Evolutionary conservation across 2,113 vertebrate genomes (phyloP).

Genomic region (Willisornis vidua): DNA sequence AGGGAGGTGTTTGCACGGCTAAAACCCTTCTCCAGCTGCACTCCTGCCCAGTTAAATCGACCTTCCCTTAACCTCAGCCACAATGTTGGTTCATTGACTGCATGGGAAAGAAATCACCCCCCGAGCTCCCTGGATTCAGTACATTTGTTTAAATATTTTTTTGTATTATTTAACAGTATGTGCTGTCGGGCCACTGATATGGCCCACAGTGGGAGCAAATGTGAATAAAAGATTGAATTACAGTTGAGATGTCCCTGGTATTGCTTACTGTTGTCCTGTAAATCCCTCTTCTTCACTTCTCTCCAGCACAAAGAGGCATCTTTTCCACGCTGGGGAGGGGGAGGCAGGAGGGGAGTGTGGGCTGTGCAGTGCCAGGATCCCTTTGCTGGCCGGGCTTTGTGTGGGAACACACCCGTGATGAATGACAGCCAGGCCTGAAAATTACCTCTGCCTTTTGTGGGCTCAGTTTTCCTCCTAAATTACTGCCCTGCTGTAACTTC

Average conservation of each 20-base stretch:
- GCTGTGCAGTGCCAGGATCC: neutral
- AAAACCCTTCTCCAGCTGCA: neutral
- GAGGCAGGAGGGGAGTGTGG: neutral
- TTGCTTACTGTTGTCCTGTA: constrained; percentile 22
- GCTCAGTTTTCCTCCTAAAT: constrained; percentile 48
- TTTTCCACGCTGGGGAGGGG: neutral
- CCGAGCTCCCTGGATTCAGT: neutral
- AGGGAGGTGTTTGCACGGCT: neutral
- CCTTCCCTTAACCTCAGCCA: neutral
- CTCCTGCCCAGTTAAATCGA: neutral
- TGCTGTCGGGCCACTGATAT: neutral
- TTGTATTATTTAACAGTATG: neutral
- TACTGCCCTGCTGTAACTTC: constrained; percentile 35
- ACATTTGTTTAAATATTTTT: neutral
- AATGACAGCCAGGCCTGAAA: constrained; percentile 54
- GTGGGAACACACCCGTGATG: neutral
- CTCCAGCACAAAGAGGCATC: constrained; percentile 41
- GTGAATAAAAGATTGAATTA: constrained; percentile 33
- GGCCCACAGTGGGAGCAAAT: neutral
- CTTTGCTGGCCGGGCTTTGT: constrained; percentile 40
- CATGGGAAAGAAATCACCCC: neutral
- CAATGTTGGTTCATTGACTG: neutral
- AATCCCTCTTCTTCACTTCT: constrained; percentile 37
- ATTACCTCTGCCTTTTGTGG: constrained; percentile 15
- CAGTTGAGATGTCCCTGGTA: neutral